Conservation (phyloP, 2,888 invertebrate species). For the Dorcus hopei region DNA sequence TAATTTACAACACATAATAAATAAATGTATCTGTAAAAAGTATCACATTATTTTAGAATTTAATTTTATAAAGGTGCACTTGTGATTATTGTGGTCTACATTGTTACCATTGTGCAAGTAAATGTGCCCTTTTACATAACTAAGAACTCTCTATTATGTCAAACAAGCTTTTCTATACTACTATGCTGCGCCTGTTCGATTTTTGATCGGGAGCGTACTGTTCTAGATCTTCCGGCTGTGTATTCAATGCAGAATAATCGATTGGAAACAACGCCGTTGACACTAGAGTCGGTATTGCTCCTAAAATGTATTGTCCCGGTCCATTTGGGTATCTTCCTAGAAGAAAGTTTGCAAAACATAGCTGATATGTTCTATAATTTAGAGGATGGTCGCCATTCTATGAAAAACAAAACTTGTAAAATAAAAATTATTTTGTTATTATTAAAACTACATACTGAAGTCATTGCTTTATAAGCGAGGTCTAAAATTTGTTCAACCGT, state of each 20-base stretch:
- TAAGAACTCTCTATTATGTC: not conserved
- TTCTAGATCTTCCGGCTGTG: conserved; percentile 66
- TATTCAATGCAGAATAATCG: conserved; percentile 72
- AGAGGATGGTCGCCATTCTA: conserved; percentile 69
- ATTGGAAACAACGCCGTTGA: conserved; percentile 66
- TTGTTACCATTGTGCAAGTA: conserved; percentile 3
- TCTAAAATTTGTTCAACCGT: conserved; percentile 65
- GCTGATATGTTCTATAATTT: conserved; percentile 65
- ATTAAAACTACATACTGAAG: conserved; percentile 59
- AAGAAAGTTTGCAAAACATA: conserved; percentile 72
- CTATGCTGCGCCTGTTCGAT: conserved; percentile 67
- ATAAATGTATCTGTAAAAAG: conserved; percentile 22
- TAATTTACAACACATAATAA: not conserved
- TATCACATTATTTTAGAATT: conserved; percentile 50
- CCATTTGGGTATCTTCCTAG: conserved; percentile 73
- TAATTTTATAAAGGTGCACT: conserved; percentile 46
- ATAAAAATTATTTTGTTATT: no score
- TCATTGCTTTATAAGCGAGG: conserved; percentile 67
- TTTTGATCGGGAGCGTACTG: conserved; percentile 67
- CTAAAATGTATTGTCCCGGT: conserved; percentile 71
- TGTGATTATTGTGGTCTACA: conserved; percentile 30
- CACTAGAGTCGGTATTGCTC: conserved; percentile 56
- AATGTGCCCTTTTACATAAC: not conserved
- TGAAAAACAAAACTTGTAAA: conserved; percentile 33
- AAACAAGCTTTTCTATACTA: conserved; percentile 51